Percentiles rank a stretch among this genome's conserved stretches.
These are phyloP conservation scores for Podarcis muralis DNA, from an alignment of 2,113 vertebrate species.

Conservation along the genomic window DNA sequence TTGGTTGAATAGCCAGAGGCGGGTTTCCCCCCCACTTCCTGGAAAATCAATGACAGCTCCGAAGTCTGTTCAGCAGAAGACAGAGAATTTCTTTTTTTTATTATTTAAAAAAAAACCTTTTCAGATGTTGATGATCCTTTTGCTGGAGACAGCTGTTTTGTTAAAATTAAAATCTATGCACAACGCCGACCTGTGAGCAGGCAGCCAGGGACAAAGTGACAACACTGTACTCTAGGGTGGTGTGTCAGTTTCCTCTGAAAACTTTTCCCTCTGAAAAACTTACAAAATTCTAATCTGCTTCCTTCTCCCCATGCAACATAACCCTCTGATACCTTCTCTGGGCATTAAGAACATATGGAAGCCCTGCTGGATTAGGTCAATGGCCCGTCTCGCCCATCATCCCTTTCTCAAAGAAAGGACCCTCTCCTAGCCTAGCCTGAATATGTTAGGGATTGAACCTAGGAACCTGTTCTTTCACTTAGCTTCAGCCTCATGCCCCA, in stretches of 20 bases:
- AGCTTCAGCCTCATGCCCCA: too few species aligned
- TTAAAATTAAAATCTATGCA: slow-evolving; percentile 82
- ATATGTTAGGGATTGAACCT: neutral
- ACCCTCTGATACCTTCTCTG: too few species aligned
- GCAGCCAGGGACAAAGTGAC: slow-evolving; percentile 37
- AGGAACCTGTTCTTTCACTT: too few species aligned
- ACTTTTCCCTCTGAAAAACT: slow-evolving; percentile 8
- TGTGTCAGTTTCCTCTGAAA: slow-evolving; percentile 56
- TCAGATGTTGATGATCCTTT: slow-evolving; percentile 74
- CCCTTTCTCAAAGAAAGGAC: too few species aligned
- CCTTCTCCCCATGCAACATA: neutral
- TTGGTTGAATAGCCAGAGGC: slow-evolving; percentile 86
- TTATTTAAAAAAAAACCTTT: slow-evolving; percentile 48
- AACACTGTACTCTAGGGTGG: slow-evolving; percentile 48
- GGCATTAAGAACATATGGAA: too few species aligned
- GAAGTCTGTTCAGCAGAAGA: slow-evolving; percentile 76
- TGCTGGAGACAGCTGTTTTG: slow-evolving; percentile 82
- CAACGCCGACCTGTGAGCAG: slow-evolving; percentile 42
- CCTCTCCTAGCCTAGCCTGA: too few species aligned
- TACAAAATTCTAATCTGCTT: neutral
- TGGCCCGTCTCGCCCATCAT: too few species aligned
- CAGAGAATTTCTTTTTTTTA: slow-evolving; percentile 19
- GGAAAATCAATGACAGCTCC: slow-evolving; percentile 83
- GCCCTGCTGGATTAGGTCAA: too few species aligned
- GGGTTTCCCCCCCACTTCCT: slow-evolving; percentile 82